phyloP scores from a whole-genome alignment of 2,113 vertebrate species.

The Tragelaphus strepsiceros region DNA sequence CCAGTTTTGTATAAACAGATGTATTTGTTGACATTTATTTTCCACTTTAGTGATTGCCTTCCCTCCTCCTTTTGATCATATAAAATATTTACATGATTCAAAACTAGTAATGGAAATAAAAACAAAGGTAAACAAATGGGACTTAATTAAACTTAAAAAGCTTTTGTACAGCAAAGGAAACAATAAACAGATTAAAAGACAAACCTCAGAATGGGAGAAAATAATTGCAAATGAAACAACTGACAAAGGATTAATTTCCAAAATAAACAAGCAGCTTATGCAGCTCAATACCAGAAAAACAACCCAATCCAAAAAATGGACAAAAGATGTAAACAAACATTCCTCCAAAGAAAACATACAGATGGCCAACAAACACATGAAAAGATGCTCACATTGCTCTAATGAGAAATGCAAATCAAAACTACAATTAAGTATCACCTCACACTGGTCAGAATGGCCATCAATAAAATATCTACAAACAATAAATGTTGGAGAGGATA shows the following conservation, averaged over 20 bases:
- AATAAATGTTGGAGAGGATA: background rate
- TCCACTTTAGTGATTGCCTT: background rate
- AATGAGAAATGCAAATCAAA: background rate
- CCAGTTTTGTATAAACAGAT: background rate
- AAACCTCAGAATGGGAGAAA: background rate
- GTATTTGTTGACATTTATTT: background rate
- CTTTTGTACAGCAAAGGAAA: background rate
- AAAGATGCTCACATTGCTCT: background rate
- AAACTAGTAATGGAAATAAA: background rate
- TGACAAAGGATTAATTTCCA: background rate
- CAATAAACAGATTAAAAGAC: background rate
- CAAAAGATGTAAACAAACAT: background rate
- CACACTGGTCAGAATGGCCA: background rate
- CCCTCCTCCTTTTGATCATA: background rate
- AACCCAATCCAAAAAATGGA: background rate
- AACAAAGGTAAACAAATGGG: background rate
- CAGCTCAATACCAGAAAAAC: background rate
- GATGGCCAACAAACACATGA: background rate
- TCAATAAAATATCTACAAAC: background rate
- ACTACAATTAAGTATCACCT: background rate
- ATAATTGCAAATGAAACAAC: background rate
- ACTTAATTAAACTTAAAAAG: background rate
- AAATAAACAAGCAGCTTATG: background rate
- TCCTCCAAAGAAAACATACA: background rate
- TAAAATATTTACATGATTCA: background rate